Conservation (phyloP, 2,888 invertebrate species). For the Thereva unica region DNA sequence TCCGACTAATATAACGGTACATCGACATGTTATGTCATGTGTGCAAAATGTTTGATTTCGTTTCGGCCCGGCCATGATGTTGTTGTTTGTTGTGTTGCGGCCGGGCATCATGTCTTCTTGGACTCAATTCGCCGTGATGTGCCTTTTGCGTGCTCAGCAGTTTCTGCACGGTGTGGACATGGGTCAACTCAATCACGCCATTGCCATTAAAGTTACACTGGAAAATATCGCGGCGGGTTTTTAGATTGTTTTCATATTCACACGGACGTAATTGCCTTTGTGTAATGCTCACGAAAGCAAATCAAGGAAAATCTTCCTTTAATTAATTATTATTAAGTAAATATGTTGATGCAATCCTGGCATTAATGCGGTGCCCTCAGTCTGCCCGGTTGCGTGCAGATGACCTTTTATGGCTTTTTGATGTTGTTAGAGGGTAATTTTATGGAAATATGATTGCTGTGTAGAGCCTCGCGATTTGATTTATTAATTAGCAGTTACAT, state of each 20-base stretch:
- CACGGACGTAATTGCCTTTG: no score
- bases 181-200: slow-evolving; percentile 30
- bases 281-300: no score
- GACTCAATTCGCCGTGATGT: slow-evolving; percentile 11
- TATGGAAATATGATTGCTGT: no score
- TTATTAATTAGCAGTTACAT: no score
- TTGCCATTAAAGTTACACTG: slow-evolving; percentile 17
- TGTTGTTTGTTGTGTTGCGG: neutral
- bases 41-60: slow-evolving; percentile 18
- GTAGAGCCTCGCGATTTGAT: no score
- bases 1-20: slow-evolving; percentile 32
- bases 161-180: slow-evolving; percentile 17
- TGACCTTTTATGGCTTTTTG: no score
- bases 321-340: no score
- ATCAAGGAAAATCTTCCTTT: no score
- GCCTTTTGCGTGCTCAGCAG: slow-evolving; percentile 19
- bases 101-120: neutral
- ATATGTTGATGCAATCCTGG: no score
- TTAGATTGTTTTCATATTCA: neutral
- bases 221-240: slow-evolving; percentile 9
- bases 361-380: no score
- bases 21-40: slow-evolving; percentile 33
- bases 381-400: no score
- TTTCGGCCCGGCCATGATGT: slow-evolving; percentile 22
- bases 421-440: no score